Conservation (phyloP, 2,888 invertebrate species). For the Ceratothoa steindachneri region DNA sequence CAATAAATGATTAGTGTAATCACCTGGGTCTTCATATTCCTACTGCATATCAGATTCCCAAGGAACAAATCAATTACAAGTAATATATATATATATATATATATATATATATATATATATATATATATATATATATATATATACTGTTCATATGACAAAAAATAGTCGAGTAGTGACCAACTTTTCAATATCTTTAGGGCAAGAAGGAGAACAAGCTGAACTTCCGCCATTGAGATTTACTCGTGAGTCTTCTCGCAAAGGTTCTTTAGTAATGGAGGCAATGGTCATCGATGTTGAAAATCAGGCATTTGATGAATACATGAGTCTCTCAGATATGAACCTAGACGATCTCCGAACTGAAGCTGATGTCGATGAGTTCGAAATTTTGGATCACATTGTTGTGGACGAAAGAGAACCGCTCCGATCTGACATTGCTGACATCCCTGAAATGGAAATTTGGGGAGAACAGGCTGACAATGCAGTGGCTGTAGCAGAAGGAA, state of each 20-base stretch:
- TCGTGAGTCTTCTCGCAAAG: constrained; percentile 82
- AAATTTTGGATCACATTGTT: constrained; percentile 32
- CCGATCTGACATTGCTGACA: constrained; percentile 41
- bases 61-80: too few relatives aligned
- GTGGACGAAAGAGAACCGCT: constrained; percentile 38
- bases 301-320: constrained; percentile 64
- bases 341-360: constrained; percentile 44
- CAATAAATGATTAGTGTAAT: too few relatives aligned
- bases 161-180: too few relatives aligned
- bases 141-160: too few relatives aligned
- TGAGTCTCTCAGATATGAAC: constrained; percentile 38
- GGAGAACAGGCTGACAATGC: constrained; percentile 28
- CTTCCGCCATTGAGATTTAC: constrained; percentile 80
- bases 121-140: too few relatives aligned
- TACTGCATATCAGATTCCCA: too few relatives aligned
- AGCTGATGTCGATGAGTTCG: constrained; percentile 43
- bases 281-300: constrained; percentile 83
- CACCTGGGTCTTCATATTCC: too few relatives aligned
- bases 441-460: constrained; percentile 38
- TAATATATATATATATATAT: too few relatives aligned
- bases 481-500: constrained; percentile 28
- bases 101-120: too few relatives aligned
- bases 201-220: constrained; percentile 59
- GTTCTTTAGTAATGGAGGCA: constrained; percentile 83
- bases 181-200: too few relatives aligned